A percentile compares a stretch with the other conserved stretches of the same genome.
Conservation (phyloP, 2,113 vertebrate species). For the Morone saxatilis region DNA sequence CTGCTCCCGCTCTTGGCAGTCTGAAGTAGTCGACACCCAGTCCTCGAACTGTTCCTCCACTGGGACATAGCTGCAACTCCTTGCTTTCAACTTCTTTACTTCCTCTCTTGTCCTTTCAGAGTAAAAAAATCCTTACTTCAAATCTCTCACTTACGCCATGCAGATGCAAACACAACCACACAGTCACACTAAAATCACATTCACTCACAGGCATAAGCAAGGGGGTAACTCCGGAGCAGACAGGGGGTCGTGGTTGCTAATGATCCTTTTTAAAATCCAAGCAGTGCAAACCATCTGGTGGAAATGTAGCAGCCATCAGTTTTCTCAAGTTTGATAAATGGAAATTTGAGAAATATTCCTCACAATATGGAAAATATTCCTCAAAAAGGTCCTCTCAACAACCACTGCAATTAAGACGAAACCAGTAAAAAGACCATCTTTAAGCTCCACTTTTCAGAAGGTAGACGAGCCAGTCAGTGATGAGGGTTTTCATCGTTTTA, state of each 20-base stretch:
- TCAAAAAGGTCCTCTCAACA: constrained; percentile 35
- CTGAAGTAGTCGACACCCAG: constrained; percentile 51
- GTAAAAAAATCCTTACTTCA: constrained; percentile 21
- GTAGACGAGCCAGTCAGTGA: constrained; percentile 24
- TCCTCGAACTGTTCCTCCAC: constrained; percentile 53
- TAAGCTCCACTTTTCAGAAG: constrained; percentile 40
- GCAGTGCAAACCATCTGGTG: constrained; percentile 30
- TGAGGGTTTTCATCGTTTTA: constrained; percentile 44
- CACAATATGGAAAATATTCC: constrained; percentile 42
- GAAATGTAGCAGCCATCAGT: constrained; percentile 52
- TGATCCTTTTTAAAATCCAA: constrained; percentile 56
- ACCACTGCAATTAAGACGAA: constrained; percentile 15
- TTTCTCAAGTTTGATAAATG: constrained; percentile 27
- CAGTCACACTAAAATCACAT: constrained; percentile 44
- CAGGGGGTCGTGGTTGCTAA: constrained; percentile 9
- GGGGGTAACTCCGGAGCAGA: constrained; percentile 35
- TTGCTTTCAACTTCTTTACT: constrained; percentile 26
- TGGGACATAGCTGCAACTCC: constrained; percentile 61
- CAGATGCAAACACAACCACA: constrained; percentile 52
- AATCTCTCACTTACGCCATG: constrained; percentile 54
- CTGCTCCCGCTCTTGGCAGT: constrained; percentile 30
- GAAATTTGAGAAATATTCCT: constrained; percentile 50
- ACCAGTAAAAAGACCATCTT: constrained; percentile 27
- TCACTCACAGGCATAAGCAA: constrained; percentile 37
- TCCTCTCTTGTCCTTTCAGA: constrained; percentile 31